These are phyloP conservation scores for Drosophila carrolli DNA, from an alignment of 1,140 invertebrate genomes.

Conservation along the genomic window DNA sequence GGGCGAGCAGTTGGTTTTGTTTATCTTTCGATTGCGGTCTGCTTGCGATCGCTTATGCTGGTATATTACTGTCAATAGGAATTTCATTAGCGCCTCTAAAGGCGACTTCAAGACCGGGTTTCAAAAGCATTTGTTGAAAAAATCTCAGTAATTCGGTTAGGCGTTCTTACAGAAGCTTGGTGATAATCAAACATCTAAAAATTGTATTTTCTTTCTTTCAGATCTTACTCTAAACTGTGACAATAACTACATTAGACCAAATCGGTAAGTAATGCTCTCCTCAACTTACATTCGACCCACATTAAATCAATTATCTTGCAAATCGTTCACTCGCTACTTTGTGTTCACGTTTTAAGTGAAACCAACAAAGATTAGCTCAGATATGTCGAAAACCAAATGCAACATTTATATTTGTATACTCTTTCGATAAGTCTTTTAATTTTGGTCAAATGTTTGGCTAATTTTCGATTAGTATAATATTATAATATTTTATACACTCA, in stretches of 20 bases:
- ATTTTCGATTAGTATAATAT: too few relatives aligned
- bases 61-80: conserved; percentile 21
- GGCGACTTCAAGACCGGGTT: conserved; percentile 1
- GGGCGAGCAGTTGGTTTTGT: conserved; percentile 28
- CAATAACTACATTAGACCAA: conserved; percentile 54
- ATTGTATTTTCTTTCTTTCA: conserved; percentile 23
- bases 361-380: not conserved
- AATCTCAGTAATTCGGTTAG: not conserved
- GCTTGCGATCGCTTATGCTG: conserved; percentile 19
- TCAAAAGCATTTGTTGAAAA: conserved; percentile 1
- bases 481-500: too few relatives aligned
- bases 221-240: conserved; percentile 44
- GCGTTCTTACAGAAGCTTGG: not conserved
- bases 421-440: not conserved
- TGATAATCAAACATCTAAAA: not conserved
- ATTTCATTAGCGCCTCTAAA: conserved; percentile 36
- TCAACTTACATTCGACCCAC: not conserved
- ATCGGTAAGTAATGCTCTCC: conserved; percentile 34
- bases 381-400: conserved; percentile 9
- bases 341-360: conserved; percentile 16
- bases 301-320: not conserved
- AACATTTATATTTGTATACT: conserved; percentile 18
- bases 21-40: conserved; percentile 25
- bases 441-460: too few relatives aligned
- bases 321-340: conserved; percentile 18